Percentiles rank a stretch among this genome's conserved stretches.
phyloP scores from a whole-genome alignment of 2,113 vertebrate species.

The Syrrhaptes paradoxus region DNA sequence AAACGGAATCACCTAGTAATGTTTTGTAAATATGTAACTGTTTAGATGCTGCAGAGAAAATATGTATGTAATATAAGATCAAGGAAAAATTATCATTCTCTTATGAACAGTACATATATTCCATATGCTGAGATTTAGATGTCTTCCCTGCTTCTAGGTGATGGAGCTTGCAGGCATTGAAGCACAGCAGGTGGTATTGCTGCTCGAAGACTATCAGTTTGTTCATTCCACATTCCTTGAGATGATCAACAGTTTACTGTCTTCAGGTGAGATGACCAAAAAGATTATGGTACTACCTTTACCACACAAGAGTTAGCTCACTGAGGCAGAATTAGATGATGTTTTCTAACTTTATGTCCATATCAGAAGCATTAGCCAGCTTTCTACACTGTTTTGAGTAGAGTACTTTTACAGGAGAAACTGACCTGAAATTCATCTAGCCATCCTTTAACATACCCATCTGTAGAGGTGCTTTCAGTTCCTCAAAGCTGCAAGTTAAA shows the following conservation, averaged over 20 bases:
- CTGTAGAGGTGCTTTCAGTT: neutral
- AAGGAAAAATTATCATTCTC: neutral
- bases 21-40: neutral
- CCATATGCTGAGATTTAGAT: neutral
- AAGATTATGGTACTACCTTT: neutral
- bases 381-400: neutral
- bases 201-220: conserved; percentile 95
- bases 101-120: neutral
- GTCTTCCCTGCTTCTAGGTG: conserved; percentile 74
- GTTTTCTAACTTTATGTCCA: neutral
- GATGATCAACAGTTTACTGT: conserved; percentile 96
- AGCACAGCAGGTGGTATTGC: conserved; percentile 89
- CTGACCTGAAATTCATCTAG: neutral
- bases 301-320: neutral
- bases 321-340: neutral
- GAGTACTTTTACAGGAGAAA: neutral
- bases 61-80: neutral
- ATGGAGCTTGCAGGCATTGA: conserved; percentile 92
- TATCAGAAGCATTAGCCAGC: neutral
- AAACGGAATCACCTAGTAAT: neutral
- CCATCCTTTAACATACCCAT: neutral
- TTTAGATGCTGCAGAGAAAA: neutral
- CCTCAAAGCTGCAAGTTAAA: neutral
- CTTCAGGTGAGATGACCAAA: conserved; percentile 86
- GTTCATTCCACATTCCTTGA: conserved; percentile 90